Base-by-base conservation (phyloP, 2,113 vertebrate genomes). In the Mugil cephalus region DNA sequence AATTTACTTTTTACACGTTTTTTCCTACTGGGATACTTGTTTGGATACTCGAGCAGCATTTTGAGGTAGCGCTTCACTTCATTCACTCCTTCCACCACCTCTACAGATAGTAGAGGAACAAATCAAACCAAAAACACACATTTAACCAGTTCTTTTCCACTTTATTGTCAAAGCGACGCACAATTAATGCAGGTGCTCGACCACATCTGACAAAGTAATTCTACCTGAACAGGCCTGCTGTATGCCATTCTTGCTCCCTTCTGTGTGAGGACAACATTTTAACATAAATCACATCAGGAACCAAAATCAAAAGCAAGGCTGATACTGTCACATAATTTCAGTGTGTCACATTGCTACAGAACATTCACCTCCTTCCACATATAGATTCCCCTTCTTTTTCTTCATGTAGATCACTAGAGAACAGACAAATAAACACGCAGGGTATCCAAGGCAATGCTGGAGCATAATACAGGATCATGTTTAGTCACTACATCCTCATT, bases 141-240 rank as follows among this genome's bases (percentile, higher is more conserved):
- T 74, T 66, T 40, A 60, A 70, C 64, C 77, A 79, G 74, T 12
- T 67, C 51, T 67, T 30, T 86, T 48, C 24, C 55, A 67, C 59
- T 91, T 93, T 92, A 93, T 89, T 93, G 70, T 85, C 65, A 61
- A 69, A 74, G 47, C 70, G 47, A 74, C 34, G 68, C 19, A 74
- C 15, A 55, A 58, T 73, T 60, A 74, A 62, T 10, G 47, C 1
- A 5, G 15, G 15, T 21, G 47, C 19, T 35, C 18, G 55, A 66
- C 19, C 11, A 43, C 46, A 46, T 61, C 42, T 17, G 47, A 61
- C 36, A 55, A 50, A 63, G 30, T 3, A 13, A 0, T n/a, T 21
- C 15, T 21, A 50, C 8, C 4, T 64, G 8, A 66, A 40, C 12
- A 0, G 10, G 19, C 47, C 50, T 47, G 45, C 53, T 62, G 35